These are phyloP conservation scores for Hyposoter didymator DNA, from an alignment of 2,888 invertebrate species.

Conservation along the genomic window DNA sequence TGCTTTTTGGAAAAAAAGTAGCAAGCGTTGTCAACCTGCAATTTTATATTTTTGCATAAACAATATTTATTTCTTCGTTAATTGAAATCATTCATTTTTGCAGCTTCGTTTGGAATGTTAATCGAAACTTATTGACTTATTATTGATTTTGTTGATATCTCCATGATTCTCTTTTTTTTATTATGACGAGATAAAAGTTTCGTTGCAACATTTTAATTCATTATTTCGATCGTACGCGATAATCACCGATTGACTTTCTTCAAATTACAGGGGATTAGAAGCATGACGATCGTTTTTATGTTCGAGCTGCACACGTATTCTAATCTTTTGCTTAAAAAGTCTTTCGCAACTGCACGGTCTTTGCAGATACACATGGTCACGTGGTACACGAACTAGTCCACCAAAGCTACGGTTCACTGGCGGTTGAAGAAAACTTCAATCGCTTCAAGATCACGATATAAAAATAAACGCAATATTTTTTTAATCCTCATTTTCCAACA, in stretches of 20 bases:
- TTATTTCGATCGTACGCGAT: not conserved
- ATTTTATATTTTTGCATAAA: not conserved
- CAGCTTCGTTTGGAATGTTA: not conserved
- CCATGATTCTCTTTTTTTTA: not conserved
- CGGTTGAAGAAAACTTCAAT: conserved; percentile 40
- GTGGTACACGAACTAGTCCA: conserved; percentile 58
- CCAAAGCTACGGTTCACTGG: conserved; percentile 54
- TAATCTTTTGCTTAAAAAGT: conserved; percentile 21
- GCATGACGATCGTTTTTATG: not conserved
- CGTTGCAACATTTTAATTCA: not conserved
- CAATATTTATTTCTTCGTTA: too few species aligned
- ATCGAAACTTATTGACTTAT: not conserved
- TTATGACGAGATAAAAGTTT: not conserved
- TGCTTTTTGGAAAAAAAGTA: not conserved
- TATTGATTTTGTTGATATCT: not conserved
- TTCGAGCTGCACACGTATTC: not conserved
- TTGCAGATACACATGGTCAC: conserved; percentile 5
- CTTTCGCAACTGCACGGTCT: conserved; percentile 29
- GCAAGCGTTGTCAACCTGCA: not conserved
- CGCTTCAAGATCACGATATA: conserved; percentile 37
- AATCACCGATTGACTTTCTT: not conserved
- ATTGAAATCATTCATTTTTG: not conserved
- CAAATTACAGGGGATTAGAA: not conserved
- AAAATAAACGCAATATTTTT: not conserved
- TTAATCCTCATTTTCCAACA: not conserved